Conservation (phyloP, 2,113 vertebrate species). For the Reinhardtius hippoglossoides region DNA sequence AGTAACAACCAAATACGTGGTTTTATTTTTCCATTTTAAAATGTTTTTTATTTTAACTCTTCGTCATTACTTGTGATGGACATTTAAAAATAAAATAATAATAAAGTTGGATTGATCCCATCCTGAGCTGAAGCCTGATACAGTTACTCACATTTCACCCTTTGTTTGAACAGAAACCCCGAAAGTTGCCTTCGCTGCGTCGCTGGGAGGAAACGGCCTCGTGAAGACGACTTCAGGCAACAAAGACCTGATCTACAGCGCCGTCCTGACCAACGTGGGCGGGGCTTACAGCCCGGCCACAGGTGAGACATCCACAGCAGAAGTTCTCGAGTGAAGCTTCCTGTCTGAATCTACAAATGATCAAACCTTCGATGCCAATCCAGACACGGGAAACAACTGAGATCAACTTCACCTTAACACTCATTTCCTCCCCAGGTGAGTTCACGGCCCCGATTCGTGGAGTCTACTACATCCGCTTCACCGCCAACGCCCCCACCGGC, state of each 20-base stretch:
- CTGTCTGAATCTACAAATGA: too few species aligned
- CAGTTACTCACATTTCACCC: not conserved
- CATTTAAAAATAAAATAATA: too few species aligned
- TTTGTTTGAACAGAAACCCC: slow-evolving; percentile 27
- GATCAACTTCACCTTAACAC: too few species aligned
- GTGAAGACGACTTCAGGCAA: not conserved
- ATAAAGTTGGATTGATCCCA: too few species aligned
- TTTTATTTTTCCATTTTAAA: too few species aligned
- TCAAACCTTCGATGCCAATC: too few species aligned
- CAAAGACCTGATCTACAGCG: slow-evolving; percentile 52
- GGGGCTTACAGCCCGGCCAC: slow-evolving; percentile 55
- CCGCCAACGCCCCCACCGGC: slow-evolving; percentile 53
- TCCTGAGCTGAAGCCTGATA: not conserved
- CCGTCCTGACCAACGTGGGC: slow-evolving; percentile 68
- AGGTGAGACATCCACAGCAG: slow-evolving; percentile 7
- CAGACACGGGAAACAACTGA: too few species aligned
- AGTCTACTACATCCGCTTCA: slow-evolving; percentile 73
- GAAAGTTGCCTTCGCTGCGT: slow-evolving; percentile 65
- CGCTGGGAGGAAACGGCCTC: slow-evolving; percentile 56
- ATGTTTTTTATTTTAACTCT: too few species aligned
- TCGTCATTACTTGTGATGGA: too few species aligned
- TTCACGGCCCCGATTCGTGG: slow-evolving; percentile 64
- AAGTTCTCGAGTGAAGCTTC: too few species aligned
- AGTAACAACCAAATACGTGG: too few species aligned
- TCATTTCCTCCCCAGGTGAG: slow-evolving; percentile 38